These are phyloP conservation scores for Candidula unifasciata DNA, from an alignment of 2,888 invertebrate genomes.

Conservation along the genomic window DNA sequence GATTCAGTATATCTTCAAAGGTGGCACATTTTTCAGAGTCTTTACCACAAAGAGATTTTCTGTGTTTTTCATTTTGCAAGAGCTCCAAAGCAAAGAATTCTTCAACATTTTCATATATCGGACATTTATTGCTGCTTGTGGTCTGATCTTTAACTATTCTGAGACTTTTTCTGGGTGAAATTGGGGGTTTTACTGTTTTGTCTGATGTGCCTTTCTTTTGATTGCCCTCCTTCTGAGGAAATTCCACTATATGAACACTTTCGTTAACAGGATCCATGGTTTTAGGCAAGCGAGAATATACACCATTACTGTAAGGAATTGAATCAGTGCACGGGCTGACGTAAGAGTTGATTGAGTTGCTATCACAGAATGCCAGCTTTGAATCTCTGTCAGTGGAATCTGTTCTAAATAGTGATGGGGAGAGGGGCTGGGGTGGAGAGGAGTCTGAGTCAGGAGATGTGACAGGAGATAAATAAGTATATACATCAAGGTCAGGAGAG, in stretches of 20 bases:
- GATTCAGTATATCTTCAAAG: background rate
- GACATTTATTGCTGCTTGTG: background rate
- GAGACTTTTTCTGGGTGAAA: slow-evolving; percentile 42
- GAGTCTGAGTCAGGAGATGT: slow-evolving; percentile 74
- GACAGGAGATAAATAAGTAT: slow-evolving; percentile 74
- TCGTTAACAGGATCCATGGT: background rate
- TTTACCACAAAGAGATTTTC: background rate
- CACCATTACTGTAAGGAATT: slow-evolving; percentile 25
- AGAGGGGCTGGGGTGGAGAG: slow-evolving; percentile 75
- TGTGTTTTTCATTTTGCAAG: slow-evolving; percentile 12
- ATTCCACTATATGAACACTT: background rate
- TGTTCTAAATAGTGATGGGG: slow-evolving; percentile 71
- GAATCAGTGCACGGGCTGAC: background rate
- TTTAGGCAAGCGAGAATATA: background rate
- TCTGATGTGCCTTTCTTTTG: background rate
- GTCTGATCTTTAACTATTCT: slow-evolving; percentile 2
- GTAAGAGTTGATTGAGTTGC: background rate
- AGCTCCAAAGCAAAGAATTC: slow-evolving; percentile 1
- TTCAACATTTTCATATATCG: slow-evolving; percentile 32
- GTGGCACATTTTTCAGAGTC: background rate
- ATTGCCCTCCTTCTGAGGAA: background rate
- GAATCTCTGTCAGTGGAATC: background rate
- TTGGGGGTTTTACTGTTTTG: slow-evolving; percentile 3
- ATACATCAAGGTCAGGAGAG: slow-evolving; percentile 69
- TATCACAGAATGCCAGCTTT: background rate